These are phyloP conservation scores for Megalonaias nervosa DNA, from an alignment of 1,140 invertebrate genomes.

Conservation along the genomic window DNA sequence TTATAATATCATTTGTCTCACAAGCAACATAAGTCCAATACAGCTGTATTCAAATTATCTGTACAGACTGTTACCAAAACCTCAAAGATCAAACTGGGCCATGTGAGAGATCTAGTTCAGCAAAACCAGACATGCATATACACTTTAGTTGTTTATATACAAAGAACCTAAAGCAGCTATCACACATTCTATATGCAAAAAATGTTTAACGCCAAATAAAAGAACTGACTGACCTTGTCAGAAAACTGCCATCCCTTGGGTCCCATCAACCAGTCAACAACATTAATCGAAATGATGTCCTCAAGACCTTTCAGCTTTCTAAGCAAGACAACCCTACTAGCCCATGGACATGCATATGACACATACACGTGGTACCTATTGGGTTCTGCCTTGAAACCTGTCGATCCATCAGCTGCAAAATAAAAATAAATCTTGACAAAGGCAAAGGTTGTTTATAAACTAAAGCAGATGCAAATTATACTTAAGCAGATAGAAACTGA, in stretches of 20 bases:
- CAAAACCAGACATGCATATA: too few relatives aligned
- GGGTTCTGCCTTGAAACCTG: slow-evolving; percentile 60
- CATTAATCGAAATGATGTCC: slow-evolving; percentile 53
- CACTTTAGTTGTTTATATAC: too few relatives aligned
- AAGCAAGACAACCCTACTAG: slow-evolving; percentile 61
- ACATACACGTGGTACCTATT: slow-evolving; percentile 67
- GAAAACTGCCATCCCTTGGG: slow-evolving; percentile 59
- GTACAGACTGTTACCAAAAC: too few relatives aligned
- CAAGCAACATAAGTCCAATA: too few relatives aligned
- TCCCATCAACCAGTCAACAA: slow-evolving; percentile 61
- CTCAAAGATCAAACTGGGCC: too few relatives aligned
- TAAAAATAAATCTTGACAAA: slow-evolving; percentile 2
- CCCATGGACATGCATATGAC: slow-evolving; percentile 65
- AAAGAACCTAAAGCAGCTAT: too few relatives aligned
- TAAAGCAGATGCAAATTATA: background rate
- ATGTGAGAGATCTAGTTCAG: too few relatives aligned
- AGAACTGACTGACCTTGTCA: slow-evolving; percentile 43
- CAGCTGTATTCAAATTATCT: too few relatives aligned
- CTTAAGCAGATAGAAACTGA: background rate
- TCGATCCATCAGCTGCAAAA: slow-evolving; percentile 62
- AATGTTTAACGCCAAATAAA: too few relatives aligned
- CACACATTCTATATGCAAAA: too few relatives aligned
- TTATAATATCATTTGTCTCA: too few relatives aligned
- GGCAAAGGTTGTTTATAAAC: background rate
- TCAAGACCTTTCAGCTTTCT: slow-evolving; percentile 63